Percentiles rank a stretch among this genome's conserved stretches.
Conservation (phyloP, 1,140 invertebrate genomes). For the Antheraea mylitta region DNA sequence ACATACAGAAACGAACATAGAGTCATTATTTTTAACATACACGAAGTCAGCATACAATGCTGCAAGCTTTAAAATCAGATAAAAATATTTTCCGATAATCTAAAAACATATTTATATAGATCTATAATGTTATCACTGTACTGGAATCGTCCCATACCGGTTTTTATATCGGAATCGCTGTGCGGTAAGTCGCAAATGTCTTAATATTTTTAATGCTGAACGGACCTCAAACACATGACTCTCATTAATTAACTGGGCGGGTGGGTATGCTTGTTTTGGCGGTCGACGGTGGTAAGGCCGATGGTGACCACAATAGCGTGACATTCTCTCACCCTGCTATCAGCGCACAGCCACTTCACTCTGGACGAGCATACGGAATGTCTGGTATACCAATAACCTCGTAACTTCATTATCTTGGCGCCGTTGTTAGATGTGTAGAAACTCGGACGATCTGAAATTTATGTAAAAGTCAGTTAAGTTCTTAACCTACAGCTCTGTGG, state of each 20-base stretch:
- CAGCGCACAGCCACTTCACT: constrained; percentile 64
- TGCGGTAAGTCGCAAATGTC: not conserved
- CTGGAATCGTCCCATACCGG: not conserved
- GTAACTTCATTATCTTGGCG: constrained; percentile 58
- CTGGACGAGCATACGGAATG: constrained; percentile 63
- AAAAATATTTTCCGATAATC: no score
- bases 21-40: no score
- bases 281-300: constrained; percentile 58
- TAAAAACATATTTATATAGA: no score
- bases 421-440: constrained; percentile 67
- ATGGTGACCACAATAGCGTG: constrained; percentile 66
- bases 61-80: no score
- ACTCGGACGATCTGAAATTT: constrained; percentile 54
- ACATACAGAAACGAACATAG: no score
- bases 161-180: not conserved
- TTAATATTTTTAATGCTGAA: not conserved
- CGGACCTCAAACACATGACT: not conserved
- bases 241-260: constrained; percentile 37
- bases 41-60: no score
- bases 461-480: not conserved
- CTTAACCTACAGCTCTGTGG: not conserved
- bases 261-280: constrained; percentile 64
- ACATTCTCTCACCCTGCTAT: constrained; percentile 56
- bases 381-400: constrained; percentile 59
- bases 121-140: no score